Conservation (phyloP, 1,140 invertebrate species). For the Drosophila auraria region DNA sequence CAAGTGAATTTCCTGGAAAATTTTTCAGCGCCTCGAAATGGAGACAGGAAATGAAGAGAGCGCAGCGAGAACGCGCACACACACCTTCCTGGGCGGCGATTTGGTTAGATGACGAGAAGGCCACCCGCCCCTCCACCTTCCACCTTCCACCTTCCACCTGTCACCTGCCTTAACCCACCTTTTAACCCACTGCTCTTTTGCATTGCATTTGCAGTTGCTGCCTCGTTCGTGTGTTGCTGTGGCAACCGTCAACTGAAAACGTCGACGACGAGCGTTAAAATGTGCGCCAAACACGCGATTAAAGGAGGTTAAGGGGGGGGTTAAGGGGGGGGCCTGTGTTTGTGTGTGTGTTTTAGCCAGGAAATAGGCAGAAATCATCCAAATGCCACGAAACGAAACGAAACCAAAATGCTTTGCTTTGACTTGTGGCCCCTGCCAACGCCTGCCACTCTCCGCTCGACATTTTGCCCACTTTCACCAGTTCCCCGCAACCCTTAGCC, state of each 20-base stretch:
- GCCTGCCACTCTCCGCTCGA: constrained; percentile 5
- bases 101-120: constrained; percentile 5
- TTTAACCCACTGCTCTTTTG: constrained; percentile 25
- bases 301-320: constrained; percentile 34
- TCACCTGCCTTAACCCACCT: neutral
- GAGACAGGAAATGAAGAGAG: constrained; percentile 48
- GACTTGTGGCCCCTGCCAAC: constrained; percentile 44
- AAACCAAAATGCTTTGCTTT: constrained; percentile 66
- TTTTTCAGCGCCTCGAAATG: constrained; percentile 23
- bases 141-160: neutral
- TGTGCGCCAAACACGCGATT: constrained; percentile 77
- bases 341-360: constrained; percentile 32
- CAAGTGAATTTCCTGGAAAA: constrained; percentile 36
- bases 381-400: constrained; percentile 73
- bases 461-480: neutral
- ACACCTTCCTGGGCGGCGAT: constrained; percentile 19
- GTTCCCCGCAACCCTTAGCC: neutral
- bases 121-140: neutral
- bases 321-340: neutral
- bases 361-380: constrained; percentile 80
- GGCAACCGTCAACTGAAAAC: constrained; percentile 60
- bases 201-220: constrained; percentile 34
- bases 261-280: constrained; percentile 66
- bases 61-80: constrained; percentile 34
- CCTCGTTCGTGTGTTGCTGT: constrained; percentile 60